Evolutionary conservation across 2,797 vertebrate species (phyloP), one percentile per base, ranked within the genome.

Genomic region (Notoglanidium macrostoma): DNA sequence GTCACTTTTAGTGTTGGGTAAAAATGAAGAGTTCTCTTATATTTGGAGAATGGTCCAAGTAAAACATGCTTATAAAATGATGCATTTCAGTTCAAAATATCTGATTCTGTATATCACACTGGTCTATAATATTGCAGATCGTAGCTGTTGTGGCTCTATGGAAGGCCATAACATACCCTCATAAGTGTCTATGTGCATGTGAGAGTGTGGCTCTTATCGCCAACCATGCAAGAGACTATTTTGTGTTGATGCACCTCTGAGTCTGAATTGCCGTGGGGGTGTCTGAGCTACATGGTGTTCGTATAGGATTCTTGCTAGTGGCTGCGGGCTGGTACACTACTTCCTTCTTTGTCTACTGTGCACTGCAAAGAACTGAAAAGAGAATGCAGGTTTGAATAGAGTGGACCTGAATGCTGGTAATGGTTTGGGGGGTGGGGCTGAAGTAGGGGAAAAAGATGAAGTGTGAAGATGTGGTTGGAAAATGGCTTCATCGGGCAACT

Each of bases 401-500:
- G 85, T 57, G 23, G 21, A 57, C 21, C 74, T 85, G 85, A 92
- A 90, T 88, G 67, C 84, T 81, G 87, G 80, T 88, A 86, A 91
- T 89, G 83, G 86, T 73, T 54, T 59, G 57, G 44, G 57, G 88
- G 70, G 67, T 44, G 81, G 72, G 63, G 88, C 5, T 44, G 67
- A 68, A 78, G 57, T n/a, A 82, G 68, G 54, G 59, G 55, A 32
- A 11, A 67, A 81, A 84, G 35, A 82, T 85, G 73, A 78, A 87
- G 67, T 54, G 78, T n/a, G 86, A 74, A 54, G 90, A 78, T 81
- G 81, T 86, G 86, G 59, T 89, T 68, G 85, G 74, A 89, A 89
- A 90, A 74, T 90, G 88, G 88, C 77, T 85, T 89, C 86, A 89
- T 87, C 76, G 83, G 89, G 76, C 51, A 72, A 73, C 73, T 85